Evolutionary conservation across 1,140 invertebrate species (phyloP).

Genomic region (Ooceraea biroi): DNA sequence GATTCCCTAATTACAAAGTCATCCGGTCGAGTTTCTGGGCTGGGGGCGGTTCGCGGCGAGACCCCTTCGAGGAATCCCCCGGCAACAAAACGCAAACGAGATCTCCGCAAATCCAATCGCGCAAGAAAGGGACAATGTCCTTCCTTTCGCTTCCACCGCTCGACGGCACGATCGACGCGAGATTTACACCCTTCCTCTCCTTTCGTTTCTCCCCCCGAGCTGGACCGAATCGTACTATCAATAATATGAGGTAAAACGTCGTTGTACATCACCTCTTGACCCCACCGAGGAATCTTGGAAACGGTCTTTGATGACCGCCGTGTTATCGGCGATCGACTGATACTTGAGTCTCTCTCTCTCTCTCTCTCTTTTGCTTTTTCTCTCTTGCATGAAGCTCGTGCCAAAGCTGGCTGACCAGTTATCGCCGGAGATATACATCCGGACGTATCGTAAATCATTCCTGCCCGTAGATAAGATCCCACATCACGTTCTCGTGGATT

Average conservation of each 20-base stretch:
- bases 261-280: conserved; percentile 50
- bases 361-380: too few species aligned
- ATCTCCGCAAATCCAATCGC: conserved; percentile 50
- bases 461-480: conserved; percentile 64
- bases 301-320: conserved; percentile 65
- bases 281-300: conserved; percentile 62
- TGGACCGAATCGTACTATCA: conserved; percentile 53
- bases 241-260: conserved; percentile 69
- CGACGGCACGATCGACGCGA: conserved; percentile 43
- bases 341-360: conserved; percentile 52
- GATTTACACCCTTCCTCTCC: conserved; percentile 34
- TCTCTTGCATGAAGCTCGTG: conserved; percentile 35
- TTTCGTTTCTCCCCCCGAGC: too few species aligned
- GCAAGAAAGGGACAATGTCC: conserved; percentile 29
- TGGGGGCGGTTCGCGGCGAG: background rate
- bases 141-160: conserved; percentile 47
- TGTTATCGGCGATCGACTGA: conserved; percentile 68
- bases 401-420: conserved; percentile 43
- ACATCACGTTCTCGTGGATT: conserved; percentile 73
- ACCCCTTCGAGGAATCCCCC: conserved; percentile 43
- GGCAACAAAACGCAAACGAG: conserved; percentile 38
- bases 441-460: conserved; percentile 71
- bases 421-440: conserved; percentile 43
- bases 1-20: conserved; percentile 43
- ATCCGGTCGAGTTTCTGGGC: conserved; percentile 42